Base-by-base conservation (phyloP, 2,797 vertebrate species). In the Gadopsis bispinosus region DNA sequence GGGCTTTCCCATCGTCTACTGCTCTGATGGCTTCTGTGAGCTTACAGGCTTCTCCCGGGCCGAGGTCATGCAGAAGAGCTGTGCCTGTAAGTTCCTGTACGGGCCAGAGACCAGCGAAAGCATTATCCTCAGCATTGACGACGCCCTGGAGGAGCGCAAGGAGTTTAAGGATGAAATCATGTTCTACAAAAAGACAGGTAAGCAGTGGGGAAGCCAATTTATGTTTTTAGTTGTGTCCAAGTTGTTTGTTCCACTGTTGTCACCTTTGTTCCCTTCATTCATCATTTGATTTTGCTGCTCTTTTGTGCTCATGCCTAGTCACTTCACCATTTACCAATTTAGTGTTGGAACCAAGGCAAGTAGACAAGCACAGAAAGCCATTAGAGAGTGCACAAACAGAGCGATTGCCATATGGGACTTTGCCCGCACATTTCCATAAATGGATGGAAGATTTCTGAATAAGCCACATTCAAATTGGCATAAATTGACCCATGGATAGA, bases 21-120 rank as follows among this genome's bases (percentile, higher is more conserved):
- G 98, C 93, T 99, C 98, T 0, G 98, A 99, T 97, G 98, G 98
- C 93, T 99, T 99, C 95, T 99, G 98, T 39, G 98, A 99, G 86
- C 97, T 99, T 75, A 97, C 97, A 35, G 97, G 98, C 68, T 99
- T 97, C 91, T 96, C 97, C 70, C 94, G 98, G 67, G 96, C 96
- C 0, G 98, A 99, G 94, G 98, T 99, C 93, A 99, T 99, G 98
- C 98, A 99, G 94, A 98, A 98, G 94, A 98, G 97, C 89, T 99
- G 98, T 76, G 96, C 97, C 80, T 99, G 98, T 89, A 97, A 97
- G 91, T 99, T 99, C 93, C 95, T 99, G 65, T 97, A 97, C 53
- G 98, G 98, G 50, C 94, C 94, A 11, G 98, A 99, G 94, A 98
- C 96, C 90, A 97, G 94, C 0, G 97, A 98, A 82, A 95, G 96